Evolutionary conservation across 2,113 vertebrate genomes (phyloP).

Genomic region (Ia io): DNA sequence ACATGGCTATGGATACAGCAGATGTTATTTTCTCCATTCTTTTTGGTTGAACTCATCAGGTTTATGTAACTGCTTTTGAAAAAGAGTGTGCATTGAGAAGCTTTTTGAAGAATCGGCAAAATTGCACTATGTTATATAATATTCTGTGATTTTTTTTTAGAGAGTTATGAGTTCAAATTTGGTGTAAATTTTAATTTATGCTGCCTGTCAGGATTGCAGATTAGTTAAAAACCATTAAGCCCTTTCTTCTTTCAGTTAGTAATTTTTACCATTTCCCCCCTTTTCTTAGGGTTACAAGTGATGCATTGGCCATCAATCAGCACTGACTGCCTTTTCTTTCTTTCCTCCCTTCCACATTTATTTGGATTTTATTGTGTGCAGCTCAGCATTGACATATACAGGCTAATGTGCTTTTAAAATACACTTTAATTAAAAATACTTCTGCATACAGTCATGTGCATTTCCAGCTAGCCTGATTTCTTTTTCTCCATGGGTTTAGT

Average conservation of each 20-base stretch:
- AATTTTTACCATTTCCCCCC: not conserved
- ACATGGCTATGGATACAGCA: not conserved
- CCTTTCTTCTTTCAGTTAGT: not conserved
- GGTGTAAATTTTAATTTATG: not conserved
- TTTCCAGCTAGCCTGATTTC: not conserved
- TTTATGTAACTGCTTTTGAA: not conserved
- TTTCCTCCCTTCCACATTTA: not conserved
- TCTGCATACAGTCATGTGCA: not conserved
- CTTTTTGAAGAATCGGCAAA: not conserved
- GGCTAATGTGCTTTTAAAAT: not conserved
- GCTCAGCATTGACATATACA: not conserved
- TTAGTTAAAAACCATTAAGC: not conserved
- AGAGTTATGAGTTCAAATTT: not conserved
- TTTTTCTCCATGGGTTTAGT: not conserved
- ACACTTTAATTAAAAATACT: slow-evolving; percentile 9
- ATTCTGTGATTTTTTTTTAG: not conserved
- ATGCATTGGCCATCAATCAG: not conserved
- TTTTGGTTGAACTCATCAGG: not conserved
- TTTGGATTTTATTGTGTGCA: not conserved
- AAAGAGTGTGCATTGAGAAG: not conserved
- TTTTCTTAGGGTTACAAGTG: not conserved
- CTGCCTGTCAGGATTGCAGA: not conserved
- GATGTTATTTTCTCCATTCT: not conserved
- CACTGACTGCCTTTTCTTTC: not conserved
- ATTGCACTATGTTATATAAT: not conserved